Percentiles rank a stretch among this genome's conserved stretches.
Conservation (phyloP, 2,888 invertebrate species). For the Schizotus pectinicornis region DNA sequence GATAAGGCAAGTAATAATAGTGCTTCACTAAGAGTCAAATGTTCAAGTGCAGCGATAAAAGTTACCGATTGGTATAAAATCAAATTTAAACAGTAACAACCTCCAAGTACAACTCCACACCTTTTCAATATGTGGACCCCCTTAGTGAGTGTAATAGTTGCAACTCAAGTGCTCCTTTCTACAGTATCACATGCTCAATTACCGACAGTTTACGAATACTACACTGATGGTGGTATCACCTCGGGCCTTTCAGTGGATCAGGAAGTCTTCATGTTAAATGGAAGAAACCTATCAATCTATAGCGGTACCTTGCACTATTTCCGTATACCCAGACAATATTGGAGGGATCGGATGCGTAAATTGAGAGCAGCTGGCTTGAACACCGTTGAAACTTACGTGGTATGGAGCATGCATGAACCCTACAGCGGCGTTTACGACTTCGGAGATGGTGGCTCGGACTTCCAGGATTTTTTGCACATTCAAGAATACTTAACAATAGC, state of each 20-base stretch:
- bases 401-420: conserved; percentile 89
- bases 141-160: too few relatives aligned
- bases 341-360: conserved; percentile 79
- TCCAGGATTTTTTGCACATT: conserved; percentile 59
- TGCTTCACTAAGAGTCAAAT: too few relatives aligned
- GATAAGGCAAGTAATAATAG: too few relatives aligned
- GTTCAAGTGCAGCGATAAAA: too few relatives aligned
- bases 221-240: conserved; percentile 52
- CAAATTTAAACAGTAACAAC: too few relatives aligned
- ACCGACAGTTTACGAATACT: conserved; percentile 59
- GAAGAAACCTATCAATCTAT: conserved; percentile 55
- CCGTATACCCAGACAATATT: conserved; percentile 76
- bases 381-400: conserved; percentile 82
- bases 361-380: conserved; percentile 85
- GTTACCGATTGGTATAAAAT: too few relatives aligned
- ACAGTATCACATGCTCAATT: neutral
- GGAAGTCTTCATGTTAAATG: conserved; percentile 56
- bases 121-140: too few relatives aligned
- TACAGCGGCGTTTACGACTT: conserved; percentile 69
- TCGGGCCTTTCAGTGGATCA: conserved; percentile 48
- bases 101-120: too few relatives aligned
- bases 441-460: conserved; percentile 65
- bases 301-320: conserved; percentile 82
- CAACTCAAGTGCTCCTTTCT: too few relatives aligned
- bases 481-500: conserved; percentile 73